A percentile compares a stretch with the other conserved stretches of the same genome.
These are phyloP conservation scores for Triops cancriformis DNA, from an alignment of 1,140 invertebrate genomes.

Conservation along the genomic window DNA sequence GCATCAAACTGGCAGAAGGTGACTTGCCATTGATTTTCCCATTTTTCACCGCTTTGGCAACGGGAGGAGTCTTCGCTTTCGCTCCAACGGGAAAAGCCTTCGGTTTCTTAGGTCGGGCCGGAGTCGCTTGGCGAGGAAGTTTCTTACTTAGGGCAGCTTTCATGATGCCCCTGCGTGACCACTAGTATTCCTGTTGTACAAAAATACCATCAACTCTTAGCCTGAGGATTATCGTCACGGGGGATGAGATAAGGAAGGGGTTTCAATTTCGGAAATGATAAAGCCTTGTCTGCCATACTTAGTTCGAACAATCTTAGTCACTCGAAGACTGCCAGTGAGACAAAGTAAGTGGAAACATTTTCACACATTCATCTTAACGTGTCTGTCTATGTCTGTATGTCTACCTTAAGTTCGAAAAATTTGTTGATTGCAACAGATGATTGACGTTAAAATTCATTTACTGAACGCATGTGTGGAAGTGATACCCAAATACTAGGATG, in stretches of 20 bases:
- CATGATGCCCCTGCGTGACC: neutral
- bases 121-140: neutral
- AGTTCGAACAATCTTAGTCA: neutral
- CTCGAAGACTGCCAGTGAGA: neutral
- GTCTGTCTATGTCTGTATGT: neutral
- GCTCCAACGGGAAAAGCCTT: neutral
- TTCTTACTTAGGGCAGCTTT: conserved; percentile 1
- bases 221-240: neutral
- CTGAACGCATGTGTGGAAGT: no score
- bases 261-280: neutral
- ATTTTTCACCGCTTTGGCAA: neutral
- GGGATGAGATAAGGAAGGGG: neutral
- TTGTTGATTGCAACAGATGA: no score
- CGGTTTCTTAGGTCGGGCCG: neutral
- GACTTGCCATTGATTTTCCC: conserved; percentile 3
- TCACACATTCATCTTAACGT: neutral
- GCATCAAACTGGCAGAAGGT: neutral
- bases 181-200: neutral
- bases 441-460: no score
- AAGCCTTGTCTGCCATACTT: neutral
- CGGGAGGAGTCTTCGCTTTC: neutral
- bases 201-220: neutral
- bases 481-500: no score
- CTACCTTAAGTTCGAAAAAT: neutral
- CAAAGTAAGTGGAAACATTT: neutral